Evolutionary conservation across 2,888 invertebrate species (phyloP).

Genomic region (Erebia aethiops): DNA sequence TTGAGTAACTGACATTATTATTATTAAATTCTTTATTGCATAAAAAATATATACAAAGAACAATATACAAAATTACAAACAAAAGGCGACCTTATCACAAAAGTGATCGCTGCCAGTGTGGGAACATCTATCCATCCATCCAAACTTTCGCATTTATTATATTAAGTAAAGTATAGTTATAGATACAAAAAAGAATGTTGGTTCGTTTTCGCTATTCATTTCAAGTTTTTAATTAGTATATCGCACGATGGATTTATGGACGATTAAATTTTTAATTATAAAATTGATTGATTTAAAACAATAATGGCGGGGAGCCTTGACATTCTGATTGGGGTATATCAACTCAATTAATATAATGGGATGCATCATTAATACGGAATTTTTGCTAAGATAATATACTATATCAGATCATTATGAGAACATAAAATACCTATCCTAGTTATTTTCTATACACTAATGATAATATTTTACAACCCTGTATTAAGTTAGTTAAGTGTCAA

Average conservation of each 20-base stretch:
- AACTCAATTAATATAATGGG: conserved; percentile 9
- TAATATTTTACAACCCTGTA: too few relatives aligned
- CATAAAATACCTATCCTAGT: too few relatives aligned
- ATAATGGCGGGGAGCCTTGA: conserved; percentile 16
- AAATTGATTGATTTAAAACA: conserved; percentile 17
- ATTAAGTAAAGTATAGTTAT: background rate
- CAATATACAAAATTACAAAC: too few relatives aligned
- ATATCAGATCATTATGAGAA: background rate
- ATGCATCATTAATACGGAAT: conserved; percentile 8
- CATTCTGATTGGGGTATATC: conserved; percentile 19
- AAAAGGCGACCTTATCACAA: too few relatives aligned
- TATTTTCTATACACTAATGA: too few relatives aligned
- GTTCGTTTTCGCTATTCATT: background rate
- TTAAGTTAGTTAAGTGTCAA: too few relatives aligned
- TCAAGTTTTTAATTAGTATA: conserved; percentile 15
- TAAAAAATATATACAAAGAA: too few relatives aligned
- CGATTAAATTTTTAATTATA: conserved; percentile 14
- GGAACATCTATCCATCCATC: too few relatives aligned
- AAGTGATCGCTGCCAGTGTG: too few relatives aligned
- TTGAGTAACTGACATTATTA: too few relatives aligned
- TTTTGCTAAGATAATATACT: conserved; percentile 12
- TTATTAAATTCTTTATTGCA: too few relatives aligned
- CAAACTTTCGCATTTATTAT: too few relatives aligned
- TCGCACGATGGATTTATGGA: conserved; percentile 3
- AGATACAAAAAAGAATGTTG: background rate